These are phyloP conservation scores for Anniella stebbinsi DNA, from an alignment of 2,797 vertebrate species.

Conservation along the genomic window DNA sequence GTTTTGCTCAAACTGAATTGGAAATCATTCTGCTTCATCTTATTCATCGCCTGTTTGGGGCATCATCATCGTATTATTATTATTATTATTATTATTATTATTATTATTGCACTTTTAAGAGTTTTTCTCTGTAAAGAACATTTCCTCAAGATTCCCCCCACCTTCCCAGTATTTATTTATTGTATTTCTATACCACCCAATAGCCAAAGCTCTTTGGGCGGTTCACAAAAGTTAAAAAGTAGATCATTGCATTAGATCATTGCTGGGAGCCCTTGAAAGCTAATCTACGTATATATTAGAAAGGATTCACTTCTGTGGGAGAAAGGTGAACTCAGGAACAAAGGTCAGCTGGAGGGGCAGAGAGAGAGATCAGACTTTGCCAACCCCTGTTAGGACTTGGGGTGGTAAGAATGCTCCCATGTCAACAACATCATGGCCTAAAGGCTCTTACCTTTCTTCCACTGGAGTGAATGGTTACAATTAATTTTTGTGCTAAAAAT, in stretches of 20 bases:
- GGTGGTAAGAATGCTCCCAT: neutral
- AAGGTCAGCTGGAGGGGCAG: no score
- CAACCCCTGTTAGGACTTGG: neutral
- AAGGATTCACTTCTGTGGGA: neutral
- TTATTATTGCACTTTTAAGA: no score
- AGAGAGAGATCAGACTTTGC: neutral
- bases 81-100: no score
- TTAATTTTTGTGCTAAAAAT: neutral
- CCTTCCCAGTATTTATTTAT: no score
- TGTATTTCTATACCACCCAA: no score
- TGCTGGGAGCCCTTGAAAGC: neutral
- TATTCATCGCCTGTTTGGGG: no score
- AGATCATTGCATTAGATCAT: no score
- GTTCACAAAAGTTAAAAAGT: no score
- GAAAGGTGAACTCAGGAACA: neutral
- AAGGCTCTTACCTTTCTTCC: neutral
- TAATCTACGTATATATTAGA: no score
- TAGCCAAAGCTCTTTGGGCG: no score
- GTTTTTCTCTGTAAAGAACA: neutral
- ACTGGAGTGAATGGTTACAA: neutral
- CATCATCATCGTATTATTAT: no score
- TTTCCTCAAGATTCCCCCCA: neutral
- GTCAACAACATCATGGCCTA: neutral
- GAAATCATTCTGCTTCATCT: neutral
- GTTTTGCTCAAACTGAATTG: neutral